phyloP scores from a whole-genome alignment of 2,797 vertebrate species.

The Aplochiton taeniatus region DNA sequence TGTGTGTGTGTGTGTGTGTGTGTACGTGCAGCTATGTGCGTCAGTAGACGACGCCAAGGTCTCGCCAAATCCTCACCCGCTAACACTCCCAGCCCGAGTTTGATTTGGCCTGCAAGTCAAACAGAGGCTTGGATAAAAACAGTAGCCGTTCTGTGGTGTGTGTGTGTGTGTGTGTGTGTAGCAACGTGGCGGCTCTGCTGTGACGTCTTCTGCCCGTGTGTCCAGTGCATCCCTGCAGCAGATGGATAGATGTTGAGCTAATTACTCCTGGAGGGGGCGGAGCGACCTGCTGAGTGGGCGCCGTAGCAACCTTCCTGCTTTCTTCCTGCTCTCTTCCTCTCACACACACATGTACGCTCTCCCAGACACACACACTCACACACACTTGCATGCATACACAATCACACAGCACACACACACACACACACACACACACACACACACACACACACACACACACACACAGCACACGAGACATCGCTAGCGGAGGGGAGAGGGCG shows the following conservation, averaged over 20 bases:
- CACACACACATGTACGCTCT: constrained; percentile 8
- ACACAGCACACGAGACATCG: constrained; percentile 63
- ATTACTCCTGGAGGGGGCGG: constrained; percentile 72
- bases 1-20: not conserved
- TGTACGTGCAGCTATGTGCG: not conserved
- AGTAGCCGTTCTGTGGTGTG: constrained; percentile 12
- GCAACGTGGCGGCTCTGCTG: constrained; percentile 37
- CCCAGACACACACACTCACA: constrained; percentile 30
- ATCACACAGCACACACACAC: constrained; percentile 7
- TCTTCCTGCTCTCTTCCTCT: constrained; percentile 49
- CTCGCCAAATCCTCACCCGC: too few relatives aligned
- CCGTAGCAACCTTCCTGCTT: constrained; percentile 56
- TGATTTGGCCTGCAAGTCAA: too few relatives aligned
- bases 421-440: not conserved
- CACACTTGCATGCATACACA: constrained; percentile 10
- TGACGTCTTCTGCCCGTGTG: constrained; percentile 70
- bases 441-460: constrained; percentile 15
- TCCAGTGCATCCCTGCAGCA: constrained; percentile 68
- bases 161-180: constrained; percentile 50
- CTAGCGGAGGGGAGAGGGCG: constrained; percentile 72
- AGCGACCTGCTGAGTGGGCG: constrained; percentile 72
- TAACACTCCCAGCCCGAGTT: too few relatives aligned
- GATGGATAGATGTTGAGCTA: constrained; percentile 75
- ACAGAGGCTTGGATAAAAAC: too few relatives aligned
- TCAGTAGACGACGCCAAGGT: constrained; percentile 14